Evolutionary conservation across 37 sponge, comb jelly and placozoan species (phyloP).

Genomic region (Dysidea cf. avara): DNA sequence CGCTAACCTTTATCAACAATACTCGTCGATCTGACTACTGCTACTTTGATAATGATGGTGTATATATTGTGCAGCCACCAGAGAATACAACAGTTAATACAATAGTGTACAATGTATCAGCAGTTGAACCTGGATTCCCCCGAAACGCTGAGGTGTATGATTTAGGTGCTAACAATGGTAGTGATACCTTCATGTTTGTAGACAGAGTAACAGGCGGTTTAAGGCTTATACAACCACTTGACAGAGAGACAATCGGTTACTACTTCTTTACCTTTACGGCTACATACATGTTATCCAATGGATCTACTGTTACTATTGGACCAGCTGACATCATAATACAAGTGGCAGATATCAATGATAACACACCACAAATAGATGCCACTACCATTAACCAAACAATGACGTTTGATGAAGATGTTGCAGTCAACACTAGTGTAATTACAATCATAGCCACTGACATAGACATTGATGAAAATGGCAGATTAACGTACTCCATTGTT

Average conservation of each 20-base stretch:
- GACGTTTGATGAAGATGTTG: constrained; percentile 17
- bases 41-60: constrained; percentile 28
- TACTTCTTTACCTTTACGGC: constrained; percentile 26
- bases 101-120: not conserved
- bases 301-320: constrained; percentile 7
- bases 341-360: constrained; percentile 57
- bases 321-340: constrained; percentile 27
- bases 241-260: constrained; percentile 9
- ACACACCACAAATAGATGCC: constrained; percentile 33
- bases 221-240: not conserved
- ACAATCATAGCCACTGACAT: constrained; percentile 33
- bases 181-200: constrained; percentile 6
- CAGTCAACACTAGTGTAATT: not conserved
- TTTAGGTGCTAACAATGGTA: not conserved
- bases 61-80: not conserved
- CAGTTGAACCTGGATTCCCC: constrained; percentile 13
- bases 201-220: constrained; percentile 18
- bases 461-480: constrained; percentile 2
- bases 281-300: not conserved
- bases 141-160: constrained; percentile 16
- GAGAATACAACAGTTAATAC: constrained; percentile 4
- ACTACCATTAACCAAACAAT: constrained; percentile 7
- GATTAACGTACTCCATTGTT: constrained; percentile 39
- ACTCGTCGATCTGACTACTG: constrained; percentile 52
- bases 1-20: constrained; percentile 36